phyloP scores from a whole-genome alignment of 1,140 invertebrate genomes.

The Drosophila saltans region DNA sequence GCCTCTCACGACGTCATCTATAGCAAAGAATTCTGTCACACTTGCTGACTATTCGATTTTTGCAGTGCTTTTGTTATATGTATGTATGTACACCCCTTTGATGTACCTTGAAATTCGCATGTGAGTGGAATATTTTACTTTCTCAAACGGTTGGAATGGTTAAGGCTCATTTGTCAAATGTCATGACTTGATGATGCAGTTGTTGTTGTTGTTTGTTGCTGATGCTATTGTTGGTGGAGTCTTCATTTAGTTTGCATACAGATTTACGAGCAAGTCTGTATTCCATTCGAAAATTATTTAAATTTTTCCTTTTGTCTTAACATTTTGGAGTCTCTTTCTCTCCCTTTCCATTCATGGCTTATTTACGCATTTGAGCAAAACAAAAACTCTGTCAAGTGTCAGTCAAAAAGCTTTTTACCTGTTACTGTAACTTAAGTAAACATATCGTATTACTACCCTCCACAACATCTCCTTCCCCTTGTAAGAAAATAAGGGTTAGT shows the following conservation, averaged over 20 bases:
- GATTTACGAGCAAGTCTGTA: slow-evolving; percentile 62
- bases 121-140: slow-evolving; percentile 70
- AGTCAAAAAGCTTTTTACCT: slow-evolving; percentile 60
- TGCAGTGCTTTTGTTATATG: slow-evolving; percentile 56
- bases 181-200: slow-evolving; percentile 80
- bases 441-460: slow-evolving; percentile 63
- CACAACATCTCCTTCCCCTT: not conserved
- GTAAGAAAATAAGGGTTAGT: slow-evolving; percentile 59
- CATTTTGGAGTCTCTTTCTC: not conserved
- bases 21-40: not conserved
- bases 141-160: slow-evolving; percentile 51
- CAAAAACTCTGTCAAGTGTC: slow-evolving; percentile 74
- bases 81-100: slow-evolving; percentile 58
- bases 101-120: slow-evolving; percentile 69
- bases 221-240: slow-evolving; percentile 22
- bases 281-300: slow-evolving; percentile 56
- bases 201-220: slow-evolving; percentile 47
- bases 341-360: slow-evolving; percentile 60
- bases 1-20: slow-evolving; percentile 16
- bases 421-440: slow-evolving; percentile 52
- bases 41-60: slow-evolving; percentile 54
- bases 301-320: slow-evolving; percentile 53
- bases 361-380: slow-evolving; percentile 62
- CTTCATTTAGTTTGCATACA: slow-evolving; percentile 73
- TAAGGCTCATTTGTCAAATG: slow-evolving; percentile 77